A percentile compares a stretch with the other conserved stretches of the same genome.
Evolutionary conservation across 2,888 invertebrate species (phyloP).

Genomic region (Clepsis dumicolana): DNA sequence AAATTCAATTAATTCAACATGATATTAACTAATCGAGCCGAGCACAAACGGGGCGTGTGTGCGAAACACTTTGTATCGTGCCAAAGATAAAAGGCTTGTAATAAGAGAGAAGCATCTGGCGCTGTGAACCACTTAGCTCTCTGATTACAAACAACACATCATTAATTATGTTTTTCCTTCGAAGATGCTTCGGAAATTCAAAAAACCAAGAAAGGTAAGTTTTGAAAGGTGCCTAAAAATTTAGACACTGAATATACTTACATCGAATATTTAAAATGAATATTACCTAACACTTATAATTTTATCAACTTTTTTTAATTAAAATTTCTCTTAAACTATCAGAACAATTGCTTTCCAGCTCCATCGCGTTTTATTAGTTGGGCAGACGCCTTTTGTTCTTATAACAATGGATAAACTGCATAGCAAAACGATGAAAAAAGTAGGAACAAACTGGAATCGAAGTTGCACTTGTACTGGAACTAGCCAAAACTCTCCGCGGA

Average conservation of each 20-base stretch:
- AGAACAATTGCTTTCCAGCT: slow-evolving; percentile 5
- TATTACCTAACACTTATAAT: no score
- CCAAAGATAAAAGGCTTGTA: slow-evolving; percentile 52
- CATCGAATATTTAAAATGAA: no score
- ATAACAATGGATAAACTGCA: slow-evolving; percentile 21
- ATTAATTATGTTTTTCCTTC: slow-evolving; percentile 79
- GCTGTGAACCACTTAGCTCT: slow-evolving; percentile 65
- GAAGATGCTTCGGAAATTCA: slow-evolving; percentile 68
- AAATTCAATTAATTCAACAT: slow-evolving; percentile 40
- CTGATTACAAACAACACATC: slow-evolving; percentile 78
- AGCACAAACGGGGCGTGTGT: slow-evolving; percentile 48
- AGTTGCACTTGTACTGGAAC: slow-evolving; percentile 8
- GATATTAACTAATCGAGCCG: slow-evolving; percentile 45
- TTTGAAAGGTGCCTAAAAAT: background rate
- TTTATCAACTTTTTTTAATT: no score
- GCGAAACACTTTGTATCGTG: slow-evolving; percentile 58
- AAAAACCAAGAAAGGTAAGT: background rate
- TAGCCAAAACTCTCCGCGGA: slow-evolving; percentile 6
- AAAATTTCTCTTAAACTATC: background rate
- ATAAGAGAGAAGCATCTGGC: slow-evolving; percentile 60
- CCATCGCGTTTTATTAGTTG: slow-evolving; percentile 13
- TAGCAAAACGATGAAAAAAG: slow-evolving; percentile 24
- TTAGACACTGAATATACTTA: background rate
- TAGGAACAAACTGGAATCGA: slow-evolving; percentile 13
- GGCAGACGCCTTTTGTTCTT: slow-evolving; percentile 3